Conservation (phyloP, 2,888 invertebrate species). For the Aplocera efformata region DNA sequence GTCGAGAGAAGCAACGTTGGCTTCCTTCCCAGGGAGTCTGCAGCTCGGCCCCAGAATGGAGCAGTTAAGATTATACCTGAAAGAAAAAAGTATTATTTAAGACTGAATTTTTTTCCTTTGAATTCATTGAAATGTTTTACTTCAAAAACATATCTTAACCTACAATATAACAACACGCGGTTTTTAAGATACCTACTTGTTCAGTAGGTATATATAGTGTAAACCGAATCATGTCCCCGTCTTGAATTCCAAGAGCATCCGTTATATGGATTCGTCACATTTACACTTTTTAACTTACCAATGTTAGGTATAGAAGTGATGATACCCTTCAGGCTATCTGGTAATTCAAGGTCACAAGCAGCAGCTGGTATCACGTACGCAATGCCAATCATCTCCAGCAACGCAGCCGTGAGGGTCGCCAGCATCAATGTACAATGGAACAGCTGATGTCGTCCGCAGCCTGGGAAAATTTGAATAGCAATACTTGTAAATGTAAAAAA, state of each 20-base stretch:
- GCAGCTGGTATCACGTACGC: constrained; percentile 87
- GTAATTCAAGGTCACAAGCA: constrained; percentile 83
- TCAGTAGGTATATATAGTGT: no score
- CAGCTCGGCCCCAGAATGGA: constrained; percentile 64
- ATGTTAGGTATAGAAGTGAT: constrained; percentile 85
- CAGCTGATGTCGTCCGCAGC: constrained; percentile 61
- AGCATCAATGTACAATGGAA: constrained; percentile 60
- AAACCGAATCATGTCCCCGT: no score
- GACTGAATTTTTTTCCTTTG: no score
- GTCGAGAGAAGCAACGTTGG: constrained; percentile 55
- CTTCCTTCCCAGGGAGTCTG: constrained; percentile 60
- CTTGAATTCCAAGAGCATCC: no score
- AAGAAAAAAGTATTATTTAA: constrained; percentile 4
- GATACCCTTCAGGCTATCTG: constrained; percentile 82
- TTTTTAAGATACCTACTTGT: no score
- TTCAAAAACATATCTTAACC: no score
- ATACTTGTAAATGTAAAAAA: background rate
- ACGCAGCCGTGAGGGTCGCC: constrained; percentile 43
- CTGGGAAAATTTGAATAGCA: constrained; percentile 33
- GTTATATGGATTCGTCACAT: no score
- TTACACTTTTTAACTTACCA: constrained; percentile 62
- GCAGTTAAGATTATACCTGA: constrained; percentile 66
- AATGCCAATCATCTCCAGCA: constrained; percentile 71
- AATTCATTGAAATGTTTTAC: no score
- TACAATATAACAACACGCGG: no score